Base-by-base conservation (phyloP, 2,888 invertebrate genomes). In the Lasioglossum leucozonium region DNA sequence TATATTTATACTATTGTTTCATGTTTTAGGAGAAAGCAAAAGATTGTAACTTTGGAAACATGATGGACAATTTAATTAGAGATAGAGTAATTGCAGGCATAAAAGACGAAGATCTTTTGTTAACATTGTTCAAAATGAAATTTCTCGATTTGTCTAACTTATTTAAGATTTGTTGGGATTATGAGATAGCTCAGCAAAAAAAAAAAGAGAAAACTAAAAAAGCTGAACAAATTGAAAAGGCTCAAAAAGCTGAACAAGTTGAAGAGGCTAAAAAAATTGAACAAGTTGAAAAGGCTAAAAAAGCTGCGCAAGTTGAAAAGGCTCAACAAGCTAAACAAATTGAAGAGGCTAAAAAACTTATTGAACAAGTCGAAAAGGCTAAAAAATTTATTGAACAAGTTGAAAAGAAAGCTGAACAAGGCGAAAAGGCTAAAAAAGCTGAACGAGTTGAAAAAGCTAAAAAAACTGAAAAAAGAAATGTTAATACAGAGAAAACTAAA, bases 31-130 rank as follows among this genome's bases (percentile, higher is more conserved):
- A 79, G 26, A 81, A 77, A 55, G 91, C 92, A 71, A 58, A 55
- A 81, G 74, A 51, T 22, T 92, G 92, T 75, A 88, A 90, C 51
- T 92, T 92, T 72, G 88, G 86, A 18, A 37, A 37, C 0, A 40
- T 89, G 55, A 58, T 69, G 11, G 78, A 91, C 0, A 89, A 85
- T 78, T 79, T 92, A 11, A 79, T 92, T 58, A 80, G 91, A 42
- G 92, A 92, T n/a, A 89, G 86, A 82, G 44, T 92, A 30, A 78
- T 92, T 77, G 40, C 75, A n/a, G 78, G 81, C n/a, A 58, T 82
- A 2, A 58, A 82, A 11, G 86, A 91, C 51, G 44, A 72, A 71
- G 34, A 34, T 42, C 72, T 91, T 3, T 76, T 72, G 0, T 37
- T 81, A 16, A 84, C 78, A 11, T 30, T 84, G 16, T 72, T 90